A percentile compares a stretch with the other conserved stretches of the same genome.
Conservation (phyloP, 30 jellyfish, hydroid and myxozoan species). For the Aurelia aurita region DNA sequence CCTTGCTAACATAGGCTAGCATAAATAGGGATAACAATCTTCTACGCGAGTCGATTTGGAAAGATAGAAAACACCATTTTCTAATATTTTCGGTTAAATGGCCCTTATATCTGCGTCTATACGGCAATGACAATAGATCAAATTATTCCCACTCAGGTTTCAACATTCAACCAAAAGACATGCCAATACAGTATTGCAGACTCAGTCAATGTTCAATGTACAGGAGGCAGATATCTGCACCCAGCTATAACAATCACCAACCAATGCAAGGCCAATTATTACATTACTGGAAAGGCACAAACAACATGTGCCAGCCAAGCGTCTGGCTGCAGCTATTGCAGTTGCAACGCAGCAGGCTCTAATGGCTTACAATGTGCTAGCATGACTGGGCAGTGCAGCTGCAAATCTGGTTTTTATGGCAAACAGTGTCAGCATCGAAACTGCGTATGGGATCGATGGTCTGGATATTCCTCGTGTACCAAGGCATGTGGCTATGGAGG, state of each 20-base stretch:
- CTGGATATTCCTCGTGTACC: slow-evolving; percentile 16
- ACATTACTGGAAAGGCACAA: slow-evolving; percentile 9
- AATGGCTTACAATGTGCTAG: slow-evolving; percentile 17
- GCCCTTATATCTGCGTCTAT: too few relatives aligned
- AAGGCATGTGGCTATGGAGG: slow-evolving; percentile 19
- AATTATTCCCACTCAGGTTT: slow-evolving; percentile 8
- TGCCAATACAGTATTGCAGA: slow-evolving; percentile 29
- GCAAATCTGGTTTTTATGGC: slow-evolving; percentile 56
- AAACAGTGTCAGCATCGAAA: slow-evolving; percentile 29
- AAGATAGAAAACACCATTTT: too few relatives aligned
- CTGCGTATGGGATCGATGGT: slow-evolving; percentile 50
- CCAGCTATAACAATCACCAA: slow-evolving; percentile 33
- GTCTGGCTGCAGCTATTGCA: slow-evolving; percentile 43
- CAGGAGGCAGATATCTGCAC: slow-evolving; percentile 41
- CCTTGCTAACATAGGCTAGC: too few relatives aligned
- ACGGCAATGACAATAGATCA: too few relatives aligned
- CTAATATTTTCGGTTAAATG: too few relatives aligned
- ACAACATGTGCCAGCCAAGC: slow-evolving; percentile 26
- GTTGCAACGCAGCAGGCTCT: slow-evolving; percentile 43
- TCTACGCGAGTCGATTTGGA: too few relatives aligned
- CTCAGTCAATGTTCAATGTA: slow-evolving; percentile 37
- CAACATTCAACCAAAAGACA: slow-evolving; percentile 7
- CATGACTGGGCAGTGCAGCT: slow-evolving; percentile 25
- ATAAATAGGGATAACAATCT: too few relatives aligned
- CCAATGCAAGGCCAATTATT: slow-evolving; percentile 33